A percentile compares a stretch with the other conserved stretches of the same genome.
These are phyloP conservation scores for Eledone cirrhosa DNA, from an alignment of 2,888 invertebrate species.

Conservation along the genomic window DNA sequence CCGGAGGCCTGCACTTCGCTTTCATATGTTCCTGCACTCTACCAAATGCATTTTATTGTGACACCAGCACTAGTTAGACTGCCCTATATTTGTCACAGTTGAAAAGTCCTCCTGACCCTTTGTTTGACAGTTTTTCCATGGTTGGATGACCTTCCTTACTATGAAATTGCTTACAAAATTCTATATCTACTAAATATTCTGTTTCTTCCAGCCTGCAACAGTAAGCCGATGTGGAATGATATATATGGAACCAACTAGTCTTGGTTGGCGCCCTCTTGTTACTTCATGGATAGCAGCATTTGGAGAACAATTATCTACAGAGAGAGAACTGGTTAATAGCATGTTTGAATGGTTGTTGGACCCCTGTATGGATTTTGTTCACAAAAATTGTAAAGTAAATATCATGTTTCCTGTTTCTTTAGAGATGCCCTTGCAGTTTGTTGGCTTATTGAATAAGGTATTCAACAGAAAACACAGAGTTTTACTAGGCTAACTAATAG, in stretches of 20 bases:
- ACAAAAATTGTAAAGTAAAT: conserved; percentile 74
- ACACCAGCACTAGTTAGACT: too few species aligned
- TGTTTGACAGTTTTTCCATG: too few species aligned
- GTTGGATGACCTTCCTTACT: too few species aligned
- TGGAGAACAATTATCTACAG: conserved; percentile 68
- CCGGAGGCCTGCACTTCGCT: too few species aligned
- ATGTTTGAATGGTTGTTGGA: conserved; percentile 78
- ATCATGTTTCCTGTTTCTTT: neutral
- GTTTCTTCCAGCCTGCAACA: conserved; percentile 75
- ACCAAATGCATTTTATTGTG: too few species aligned
- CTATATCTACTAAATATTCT: too few species aligned
- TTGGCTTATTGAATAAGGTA: neutral
- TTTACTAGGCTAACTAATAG: too few species aligned
- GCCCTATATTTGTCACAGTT: too few species aligned
- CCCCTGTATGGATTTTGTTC: conserved; percentile 78
- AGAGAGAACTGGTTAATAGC: conserved; percentile 71
- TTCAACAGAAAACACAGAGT: neutral
- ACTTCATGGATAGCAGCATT: conserved; percentile 82
- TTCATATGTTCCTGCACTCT: too few species aligned
- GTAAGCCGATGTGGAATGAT: conserved; percentile 95
- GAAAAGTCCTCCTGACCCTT: too few species aligned
- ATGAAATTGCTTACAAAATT: too few species aligned
- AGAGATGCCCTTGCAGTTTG: too few species aligned
- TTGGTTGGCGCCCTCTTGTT: conserved; percentile 85
- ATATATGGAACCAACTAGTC: conserved; percentile 83